These are phyloP conservation scores for Alexandromys fortis DNA, from an alignment of 2,113 vertebrate species.

Conservation along the genomic window DNA sequence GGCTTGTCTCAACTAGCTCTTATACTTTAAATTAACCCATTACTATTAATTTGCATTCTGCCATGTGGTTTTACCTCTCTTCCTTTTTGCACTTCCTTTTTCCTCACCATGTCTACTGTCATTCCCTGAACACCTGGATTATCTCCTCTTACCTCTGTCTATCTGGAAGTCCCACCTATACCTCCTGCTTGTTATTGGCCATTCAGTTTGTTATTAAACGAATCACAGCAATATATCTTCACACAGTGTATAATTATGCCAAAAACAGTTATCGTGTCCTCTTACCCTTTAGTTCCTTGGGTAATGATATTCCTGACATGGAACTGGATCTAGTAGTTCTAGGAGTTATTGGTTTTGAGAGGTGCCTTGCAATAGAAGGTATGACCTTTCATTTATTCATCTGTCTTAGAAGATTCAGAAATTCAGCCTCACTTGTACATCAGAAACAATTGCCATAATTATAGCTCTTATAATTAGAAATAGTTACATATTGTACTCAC, in stretches of 20 bases:
- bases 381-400: background rate
- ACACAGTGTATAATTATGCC: background rate
- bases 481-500: background rate
- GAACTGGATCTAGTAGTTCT: background rate
- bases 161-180: background rate
- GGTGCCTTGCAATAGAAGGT: background rate
- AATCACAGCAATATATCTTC: background rate
- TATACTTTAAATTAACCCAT: background rate
- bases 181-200: background rate
- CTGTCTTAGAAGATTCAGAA: background rate
- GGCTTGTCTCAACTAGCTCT: background rate
- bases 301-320: background rate
- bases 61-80: background rate
- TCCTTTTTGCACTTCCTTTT: background rate
- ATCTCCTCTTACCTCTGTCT: background rate
- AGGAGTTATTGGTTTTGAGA: background rate
- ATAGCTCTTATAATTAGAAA: background rate
- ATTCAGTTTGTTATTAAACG: background rate
- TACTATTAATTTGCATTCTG: background rate
- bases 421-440: background rate
- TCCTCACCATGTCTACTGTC: background rate
- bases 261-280: background rate
- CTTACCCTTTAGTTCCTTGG: background rate
- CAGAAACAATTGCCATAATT: background rate
- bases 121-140: background rate